A percentile compares a stretch with the other conserved stretches of the same genome.
phyloP scores from a whole-genome alignment of 2,888 invertebrate genomes.

The Bhutanitis thaidina region DNA sequence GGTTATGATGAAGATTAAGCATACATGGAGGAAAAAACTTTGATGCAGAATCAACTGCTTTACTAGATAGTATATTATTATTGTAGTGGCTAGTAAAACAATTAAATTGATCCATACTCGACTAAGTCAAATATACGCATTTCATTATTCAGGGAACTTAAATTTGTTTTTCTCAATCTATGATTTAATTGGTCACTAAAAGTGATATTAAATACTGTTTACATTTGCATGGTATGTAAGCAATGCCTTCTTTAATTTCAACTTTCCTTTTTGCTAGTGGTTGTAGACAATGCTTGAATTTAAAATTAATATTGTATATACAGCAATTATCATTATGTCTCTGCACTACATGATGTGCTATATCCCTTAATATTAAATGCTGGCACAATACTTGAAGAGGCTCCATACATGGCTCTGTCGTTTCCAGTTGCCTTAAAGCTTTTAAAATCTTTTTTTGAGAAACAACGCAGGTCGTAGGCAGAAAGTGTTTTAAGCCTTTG shows the following conservation, averaged over 20 bases:
- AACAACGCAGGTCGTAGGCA: constrained; percentile 55
- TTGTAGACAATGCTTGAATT: constrained; percentile 76
- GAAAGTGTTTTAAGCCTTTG: constrained; percentile 42
- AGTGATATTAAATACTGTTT: constrained; percentile 67
- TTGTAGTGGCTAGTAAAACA: constrained; percentile 17
- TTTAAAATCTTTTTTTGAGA: constrained; percentile 56
- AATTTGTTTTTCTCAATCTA: constrained; percentile 44
- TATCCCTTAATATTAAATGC: constrained; percentile 52
- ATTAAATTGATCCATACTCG: constrained; percentile 31
- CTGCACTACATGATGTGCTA: constrained; percentile 50
- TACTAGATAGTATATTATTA: constrained; percentile 38
- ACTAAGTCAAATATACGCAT: constrained; percentile 55
- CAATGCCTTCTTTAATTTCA: constrained; percentile 71
- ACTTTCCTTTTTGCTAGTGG: constrained; percentile 77
- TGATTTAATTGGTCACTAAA: constrained; percentile 63
- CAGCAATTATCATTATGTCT: constrained; percentile 42
- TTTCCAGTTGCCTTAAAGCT: constrained; percentile 42
- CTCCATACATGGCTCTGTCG: constrained; percentile 32
- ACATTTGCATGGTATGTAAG: constrained; percentile 79
- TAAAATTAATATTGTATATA: constrained; percentile 56
- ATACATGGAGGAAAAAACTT: constrained; percentile 82
- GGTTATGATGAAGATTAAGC: constrained; percentile 77
- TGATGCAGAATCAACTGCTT: constrained; percentile 61
- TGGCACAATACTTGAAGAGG: constrained; percentile 50
- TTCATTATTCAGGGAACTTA: constrained; percentile 47